phyloP scores from a whole-genome alignment of 2,888 invertebrate species.

The Eudasyphora cyanicolor region DNA sequence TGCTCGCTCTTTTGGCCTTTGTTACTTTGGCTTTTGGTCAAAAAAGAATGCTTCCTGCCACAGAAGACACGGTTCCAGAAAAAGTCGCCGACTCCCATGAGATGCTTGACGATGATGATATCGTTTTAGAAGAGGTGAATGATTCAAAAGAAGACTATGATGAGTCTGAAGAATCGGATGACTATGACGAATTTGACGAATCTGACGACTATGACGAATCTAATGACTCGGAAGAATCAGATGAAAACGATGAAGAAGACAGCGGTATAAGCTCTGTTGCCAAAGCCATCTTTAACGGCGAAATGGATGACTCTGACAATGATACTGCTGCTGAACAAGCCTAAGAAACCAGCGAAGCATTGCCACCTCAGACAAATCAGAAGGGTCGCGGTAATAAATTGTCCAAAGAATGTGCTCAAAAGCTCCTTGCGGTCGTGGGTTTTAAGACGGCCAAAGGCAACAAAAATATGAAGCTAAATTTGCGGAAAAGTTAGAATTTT shows the following conservation, averaged over 20 bases:
- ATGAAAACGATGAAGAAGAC: background rate
- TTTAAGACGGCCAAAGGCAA: background rate
- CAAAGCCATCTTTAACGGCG: too few species aligned
- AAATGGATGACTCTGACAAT: background rate
- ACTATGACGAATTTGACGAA: background rate
- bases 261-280: too few species aligned
- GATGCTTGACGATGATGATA: too few species aligned
- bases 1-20: background rate
- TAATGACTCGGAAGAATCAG: background rate
- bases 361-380: background rate
- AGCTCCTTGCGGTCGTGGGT: background rate
- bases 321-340: background rate
- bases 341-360: background rate
- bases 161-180: background rate
- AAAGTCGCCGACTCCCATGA: background rate
- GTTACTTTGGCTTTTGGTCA: background rate
- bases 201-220: background rate
- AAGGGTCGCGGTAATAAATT: background rate
- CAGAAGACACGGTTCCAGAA: background rate
- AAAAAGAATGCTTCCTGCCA: background rate
- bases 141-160: too few species aligned
- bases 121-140: too few species aligned
- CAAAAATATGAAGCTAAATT: too few species aligned
- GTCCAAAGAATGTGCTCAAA: background rate
- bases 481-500: too few species aligned